Percentiles rank a stretch among this genome's conserved stretches.
Evolutionary conservation across 2,797 vertebrate species (phyloP).

Genomic region (Distichodus sexfasciatus): DNA sequence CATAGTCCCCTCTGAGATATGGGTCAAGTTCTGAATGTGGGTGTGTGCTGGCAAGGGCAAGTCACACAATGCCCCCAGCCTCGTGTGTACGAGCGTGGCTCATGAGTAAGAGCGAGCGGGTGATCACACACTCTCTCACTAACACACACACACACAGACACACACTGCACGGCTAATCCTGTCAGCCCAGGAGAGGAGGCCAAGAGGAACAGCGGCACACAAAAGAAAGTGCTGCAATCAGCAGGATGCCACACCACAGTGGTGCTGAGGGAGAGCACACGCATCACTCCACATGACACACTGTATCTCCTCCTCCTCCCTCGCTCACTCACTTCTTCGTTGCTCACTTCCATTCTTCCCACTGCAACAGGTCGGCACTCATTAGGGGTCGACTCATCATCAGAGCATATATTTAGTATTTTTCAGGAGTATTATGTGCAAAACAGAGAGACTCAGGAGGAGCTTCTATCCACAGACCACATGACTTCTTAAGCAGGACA

Average conservation of each 20-base stretch:
- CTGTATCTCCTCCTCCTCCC: neutral
- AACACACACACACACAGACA: conserved; percentile 26
- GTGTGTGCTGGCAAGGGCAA: neutral
- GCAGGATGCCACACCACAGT: conserved; percentile 22
- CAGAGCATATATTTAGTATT: no score
- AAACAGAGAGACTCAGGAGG: no score
- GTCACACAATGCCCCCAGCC: neutral
- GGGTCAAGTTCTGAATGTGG: neutral
- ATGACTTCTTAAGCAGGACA: no score
- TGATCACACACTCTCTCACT: neutral
- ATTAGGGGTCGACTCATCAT: neutral
- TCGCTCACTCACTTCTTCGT: neutral
- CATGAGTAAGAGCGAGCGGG: neutral
- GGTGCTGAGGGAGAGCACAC: neutral
- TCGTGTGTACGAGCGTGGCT: neutral
- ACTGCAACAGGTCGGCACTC: neutral
- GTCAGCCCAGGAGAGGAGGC: conserved; percentile 11
- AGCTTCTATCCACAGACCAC: no score
- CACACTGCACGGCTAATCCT: conserved; percentile 28
- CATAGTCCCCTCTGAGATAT: neutral
- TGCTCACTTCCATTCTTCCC: neutral
- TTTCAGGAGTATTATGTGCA: no score
- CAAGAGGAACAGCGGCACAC: conserved; percentile 19
- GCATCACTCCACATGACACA: conserved; percentile 5
- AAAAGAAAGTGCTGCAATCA: conserved; percentile 47